phyloP scores from a whole-genome alignment of 1,140 invertebrate genomes.

The Phymastichus coffea region DNA sequence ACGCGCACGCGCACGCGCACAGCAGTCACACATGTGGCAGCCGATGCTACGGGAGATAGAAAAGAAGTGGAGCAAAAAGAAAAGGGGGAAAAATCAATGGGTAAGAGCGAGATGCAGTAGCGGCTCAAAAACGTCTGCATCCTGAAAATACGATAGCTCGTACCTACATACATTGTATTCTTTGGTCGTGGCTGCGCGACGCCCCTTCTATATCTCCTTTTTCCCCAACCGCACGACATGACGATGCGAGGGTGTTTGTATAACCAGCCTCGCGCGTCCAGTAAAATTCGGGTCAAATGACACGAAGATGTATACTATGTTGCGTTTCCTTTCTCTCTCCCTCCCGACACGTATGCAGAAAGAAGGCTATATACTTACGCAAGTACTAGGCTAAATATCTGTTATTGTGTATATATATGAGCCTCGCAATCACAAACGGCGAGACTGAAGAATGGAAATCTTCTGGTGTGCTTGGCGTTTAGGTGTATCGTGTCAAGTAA shows the following conservation, averaged over 20 bases:
- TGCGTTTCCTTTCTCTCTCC: neutral
- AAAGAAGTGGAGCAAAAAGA: conserved; percentile 4
- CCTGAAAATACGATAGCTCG: neutral
- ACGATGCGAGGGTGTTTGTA: no score
- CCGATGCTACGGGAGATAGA: neutral
- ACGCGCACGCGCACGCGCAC: neutral
- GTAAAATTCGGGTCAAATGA: conserved; percentile 11
- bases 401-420: no score
- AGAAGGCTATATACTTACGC: neutral
- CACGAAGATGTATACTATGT: neutral
- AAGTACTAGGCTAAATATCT: no score
- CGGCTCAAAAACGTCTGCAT: neutral
- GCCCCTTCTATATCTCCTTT: no score
- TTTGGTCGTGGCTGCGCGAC: no score
- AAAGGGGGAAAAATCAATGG: conserved; percentile 25
- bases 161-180: no score
- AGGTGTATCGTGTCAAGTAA: no score
- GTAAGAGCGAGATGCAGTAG: neutral
- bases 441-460: no score
- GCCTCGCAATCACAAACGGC: no score
- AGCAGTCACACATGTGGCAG: neutral
- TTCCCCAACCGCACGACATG: no score
- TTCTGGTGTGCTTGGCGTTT: no score
- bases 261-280: no score
- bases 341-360: neutral